Conservation (phyloP, 2,797 vertebrate genomes). For the Micromesistius poutassou region DNA sequence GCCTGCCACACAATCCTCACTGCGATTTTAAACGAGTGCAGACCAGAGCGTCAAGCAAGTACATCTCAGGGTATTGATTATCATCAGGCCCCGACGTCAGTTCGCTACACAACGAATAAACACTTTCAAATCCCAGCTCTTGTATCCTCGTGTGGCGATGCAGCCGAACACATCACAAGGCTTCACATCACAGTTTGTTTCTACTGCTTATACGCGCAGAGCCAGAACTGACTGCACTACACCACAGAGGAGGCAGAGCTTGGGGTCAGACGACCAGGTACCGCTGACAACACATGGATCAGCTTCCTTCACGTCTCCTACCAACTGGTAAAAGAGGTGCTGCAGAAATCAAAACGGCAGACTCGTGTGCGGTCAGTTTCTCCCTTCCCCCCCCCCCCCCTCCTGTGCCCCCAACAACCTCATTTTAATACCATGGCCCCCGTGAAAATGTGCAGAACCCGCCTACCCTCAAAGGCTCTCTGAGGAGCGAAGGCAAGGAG, state of each 20-base stretch:
- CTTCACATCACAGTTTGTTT: not conserved
- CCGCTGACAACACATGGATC: constrained; percentile 30
- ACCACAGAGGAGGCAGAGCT: not conserved
- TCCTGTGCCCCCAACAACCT: constrained; percentile 29
- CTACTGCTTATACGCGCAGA: no score
- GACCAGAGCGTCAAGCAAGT: constrained; percentile 4
- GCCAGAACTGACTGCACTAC: no score
- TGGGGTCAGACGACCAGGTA: not conserved
- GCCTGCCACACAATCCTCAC: not conserved
- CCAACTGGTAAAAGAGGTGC: constrained; percentile 46
- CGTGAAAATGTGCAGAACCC: constrained; percentile 26
- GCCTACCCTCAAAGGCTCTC: constrained; percentile 36
- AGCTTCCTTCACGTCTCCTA: constrained; percentile 39
- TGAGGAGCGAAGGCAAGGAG: constrained; percentile 47
- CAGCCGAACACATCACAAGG: no score
- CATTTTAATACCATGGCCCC: constrained; percentile 23
- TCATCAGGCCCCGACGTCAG: not conserved
- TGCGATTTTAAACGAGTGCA: constrained; percentile 8
- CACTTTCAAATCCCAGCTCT: not conserved
- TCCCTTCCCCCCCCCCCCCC: constrained; percentile 44
- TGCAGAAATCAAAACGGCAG: constrained; percentile 57
- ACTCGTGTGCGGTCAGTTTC: constrained; percentile 57
- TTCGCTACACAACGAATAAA: constrained; percentile 11
- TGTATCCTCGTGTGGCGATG: not conserved
- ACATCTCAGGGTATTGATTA: constrained; percentile 5